These are phyloP conservation scores for Syrrhaptes paradoxus DNA, from an alignment of 2,113 vertebrate species.

Conservation along the genomic window DNA sequence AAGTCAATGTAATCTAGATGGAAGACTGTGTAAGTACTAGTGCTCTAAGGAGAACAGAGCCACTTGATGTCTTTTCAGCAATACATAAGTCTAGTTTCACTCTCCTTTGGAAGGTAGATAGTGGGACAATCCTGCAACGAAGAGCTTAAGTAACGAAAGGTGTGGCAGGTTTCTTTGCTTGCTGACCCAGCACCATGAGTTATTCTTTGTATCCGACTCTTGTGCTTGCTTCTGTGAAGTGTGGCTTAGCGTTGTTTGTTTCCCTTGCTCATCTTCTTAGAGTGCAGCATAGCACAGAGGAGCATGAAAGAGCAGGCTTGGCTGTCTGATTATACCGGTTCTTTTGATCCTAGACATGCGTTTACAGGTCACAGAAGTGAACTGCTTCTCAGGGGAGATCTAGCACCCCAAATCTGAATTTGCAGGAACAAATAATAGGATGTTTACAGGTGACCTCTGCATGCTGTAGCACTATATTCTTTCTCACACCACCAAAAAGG, in stretches of 20 bases:
- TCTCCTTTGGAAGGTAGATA: neutral
- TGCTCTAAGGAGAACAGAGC: neutral
- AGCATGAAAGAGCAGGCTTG: neutral
- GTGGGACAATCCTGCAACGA: neutral
- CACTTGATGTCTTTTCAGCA: neutral
- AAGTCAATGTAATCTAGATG: neutral
- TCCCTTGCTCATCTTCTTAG: neutral
- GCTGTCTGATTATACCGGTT: neutral
- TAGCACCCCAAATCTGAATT: neutral
- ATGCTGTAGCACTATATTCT: neutral
- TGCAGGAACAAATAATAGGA: neutral
- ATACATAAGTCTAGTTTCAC: neutral
- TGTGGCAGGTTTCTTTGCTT: neutral
- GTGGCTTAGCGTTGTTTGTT: neutral
- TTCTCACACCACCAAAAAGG: neutral
- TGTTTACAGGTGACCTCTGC: neutral
- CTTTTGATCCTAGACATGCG: neutral
- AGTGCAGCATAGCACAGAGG: neutral
- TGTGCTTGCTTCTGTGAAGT: neutral
- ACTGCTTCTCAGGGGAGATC: neutral
- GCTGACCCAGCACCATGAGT: neutral
- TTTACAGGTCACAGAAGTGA: neutral
- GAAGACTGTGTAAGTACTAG: neutral
- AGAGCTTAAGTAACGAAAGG: neutral
- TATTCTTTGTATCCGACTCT: neutral